Evolutionary conservation across 2,888 invertebrate genomes (phyloP).

Genomic region (Drosophila tanythrix): DNA sequence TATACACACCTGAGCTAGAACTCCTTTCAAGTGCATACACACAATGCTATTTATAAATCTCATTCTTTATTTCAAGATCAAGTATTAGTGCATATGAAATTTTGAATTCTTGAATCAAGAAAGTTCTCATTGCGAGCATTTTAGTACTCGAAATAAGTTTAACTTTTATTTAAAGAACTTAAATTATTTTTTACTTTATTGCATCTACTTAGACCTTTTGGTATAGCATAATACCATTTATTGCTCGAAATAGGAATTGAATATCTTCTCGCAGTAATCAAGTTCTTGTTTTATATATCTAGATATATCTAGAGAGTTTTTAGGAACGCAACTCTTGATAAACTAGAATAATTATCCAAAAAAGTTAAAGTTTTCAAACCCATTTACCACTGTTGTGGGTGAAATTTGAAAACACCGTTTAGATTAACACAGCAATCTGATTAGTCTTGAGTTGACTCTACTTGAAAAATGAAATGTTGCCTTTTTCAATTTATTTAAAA

Average conservation of each 20-base stretch:
- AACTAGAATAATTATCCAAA: background rate
- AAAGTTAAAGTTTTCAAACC: background rate
- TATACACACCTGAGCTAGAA: background rate
- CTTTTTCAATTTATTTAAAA: conserved; percentile 65
- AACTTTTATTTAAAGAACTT: background rate
- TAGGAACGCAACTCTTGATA: background rate
- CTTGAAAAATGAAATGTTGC: conserved; percentile 26
- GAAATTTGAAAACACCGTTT: background rate
- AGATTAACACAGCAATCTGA: background rate
- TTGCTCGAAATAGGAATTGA: background rate
- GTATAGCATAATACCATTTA: background rate
- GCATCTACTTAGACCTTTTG: background rate
- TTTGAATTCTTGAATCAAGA: background rate
- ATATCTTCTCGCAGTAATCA: background rate
- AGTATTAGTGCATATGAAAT: background rate
- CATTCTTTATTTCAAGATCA: background rate
- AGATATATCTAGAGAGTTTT: background rate
- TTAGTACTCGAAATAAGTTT: background rate
- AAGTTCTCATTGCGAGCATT: background rate
- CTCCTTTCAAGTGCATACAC: background rate
- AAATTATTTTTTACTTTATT: background rate
- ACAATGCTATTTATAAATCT: background rate
- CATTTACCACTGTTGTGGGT: background rate
- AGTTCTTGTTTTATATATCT: background rate
- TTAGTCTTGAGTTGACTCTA: background rate